Evolutionary conservation across 2,113 vertebrate genomes (phyloP).

Genomic region (Scolopax mira): DNA sequence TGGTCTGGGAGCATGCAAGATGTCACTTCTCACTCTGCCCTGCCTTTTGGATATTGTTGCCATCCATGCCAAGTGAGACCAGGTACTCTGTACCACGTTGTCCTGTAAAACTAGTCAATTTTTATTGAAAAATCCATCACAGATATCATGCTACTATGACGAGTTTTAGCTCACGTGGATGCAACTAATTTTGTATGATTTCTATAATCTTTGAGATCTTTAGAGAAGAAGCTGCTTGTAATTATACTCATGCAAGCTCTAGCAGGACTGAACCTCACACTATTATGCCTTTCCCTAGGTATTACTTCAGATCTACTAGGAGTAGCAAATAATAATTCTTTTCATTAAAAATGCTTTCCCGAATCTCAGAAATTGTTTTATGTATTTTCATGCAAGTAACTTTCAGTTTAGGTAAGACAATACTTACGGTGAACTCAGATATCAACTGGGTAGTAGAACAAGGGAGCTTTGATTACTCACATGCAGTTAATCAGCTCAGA

Average conservation of each 20-base stretch:
- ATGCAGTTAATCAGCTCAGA: background rate
- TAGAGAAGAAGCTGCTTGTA: background rate
- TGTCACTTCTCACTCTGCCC: background rate
- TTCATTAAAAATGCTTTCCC: background rate
- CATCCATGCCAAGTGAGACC: background rate
- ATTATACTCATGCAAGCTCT: background rate
- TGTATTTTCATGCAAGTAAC: background rate
- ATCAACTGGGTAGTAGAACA: background rate
- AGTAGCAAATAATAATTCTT: background rate
- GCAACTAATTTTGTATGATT: rapidly evolving
- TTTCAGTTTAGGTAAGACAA: background rate
- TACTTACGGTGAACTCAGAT: background rate
- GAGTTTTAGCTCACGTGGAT: background rate
- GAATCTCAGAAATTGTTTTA: background rate
- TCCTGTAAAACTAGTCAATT: background rate
- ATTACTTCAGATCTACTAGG: background rate
- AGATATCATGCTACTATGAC: rapidly evolving
- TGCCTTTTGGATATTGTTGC: background rate
- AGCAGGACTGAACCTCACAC: background rate
- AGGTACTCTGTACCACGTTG: rapidly evolving
- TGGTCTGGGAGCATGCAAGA: rapidly evolving
- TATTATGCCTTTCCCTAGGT: background rate
- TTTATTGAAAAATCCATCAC: background rate
- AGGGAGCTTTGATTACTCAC: background rate
- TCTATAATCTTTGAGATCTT: background rate